Base-by-base conservation (phyloP, 1,140 invertebrate species). In the Cydia splendana region DNA sequence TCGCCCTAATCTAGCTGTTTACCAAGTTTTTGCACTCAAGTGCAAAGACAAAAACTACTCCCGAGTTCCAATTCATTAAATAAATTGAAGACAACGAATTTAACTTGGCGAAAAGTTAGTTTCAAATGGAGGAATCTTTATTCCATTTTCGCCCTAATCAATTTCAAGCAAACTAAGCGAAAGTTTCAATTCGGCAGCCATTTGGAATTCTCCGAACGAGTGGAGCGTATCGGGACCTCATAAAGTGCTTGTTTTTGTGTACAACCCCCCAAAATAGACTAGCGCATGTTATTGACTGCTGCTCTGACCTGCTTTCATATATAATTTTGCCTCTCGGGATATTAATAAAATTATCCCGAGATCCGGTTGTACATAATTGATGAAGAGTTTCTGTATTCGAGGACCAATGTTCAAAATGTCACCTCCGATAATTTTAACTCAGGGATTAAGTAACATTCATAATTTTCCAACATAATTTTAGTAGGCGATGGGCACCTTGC, bases 151-250 rank as follows among this genome's bases (percentile, higher is more conserved):
- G 76, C 78, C 77, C 84, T 82, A 85, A 87, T 87, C 83, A 83
- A 85, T 84, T 84, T 80, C 81, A 77, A 82, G 78, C 74, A 74
- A 83, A 81, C 77, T 80, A 81, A 82, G 81, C 81, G 82, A 84
- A 86, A 87, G 81, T 85, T 86, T 84, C 84, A 83, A 84, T 88
- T 87, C 78, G 75, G 81, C 24, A 62, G 69, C 76, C 75, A 81
- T 83, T 83, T 77, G 65, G 75, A 74, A 73, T 76, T 75, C 62
- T 78, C 77, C 75, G 28, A 77, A 74, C 77, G 18, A 76, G 65
- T 76, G 67, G 78, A 74, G 62, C 62, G 67, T 65, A 75, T 77
- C 53, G 75, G 73, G 65, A 77, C 51, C 77, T 76, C 73, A 75
- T 80, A 75, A 82, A 71, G 67, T 42, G 67, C 67, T 71, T 71